Percentiles rank a stretch among this genome's conserved stretches.
Conservation (phyloP, 2,113 vertebrate species). For the Vimba vimba region DNA sequence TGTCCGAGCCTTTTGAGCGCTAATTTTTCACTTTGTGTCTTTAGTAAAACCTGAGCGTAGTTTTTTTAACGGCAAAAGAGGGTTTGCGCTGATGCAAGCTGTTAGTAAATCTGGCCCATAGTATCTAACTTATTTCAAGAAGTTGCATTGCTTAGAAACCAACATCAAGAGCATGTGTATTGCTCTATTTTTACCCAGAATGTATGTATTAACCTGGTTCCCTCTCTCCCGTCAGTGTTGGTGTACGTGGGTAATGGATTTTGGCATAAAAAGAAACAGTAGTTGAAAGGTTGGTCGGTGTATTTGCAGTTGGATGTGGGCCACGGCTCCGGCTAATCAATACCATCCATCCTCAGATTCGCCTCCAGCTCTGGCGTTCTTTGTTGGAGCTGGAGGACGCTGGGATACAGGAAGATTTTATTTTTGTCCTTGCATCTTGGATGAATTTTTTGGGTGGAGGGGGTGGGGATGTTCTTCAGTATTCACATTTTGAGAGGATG, state of each 20-base stretch:
- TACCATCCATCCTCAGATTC: constrained; percentile 27
- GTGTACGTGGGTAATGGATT: constrained; percentile 14
- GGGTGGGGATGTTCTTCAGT: constrained; percentile 15
- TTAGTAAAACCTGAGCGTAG: too few relatives aligned
- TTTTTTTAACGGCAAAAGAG: too few relatives aligned
- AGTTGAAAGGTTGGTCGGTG: background rate
- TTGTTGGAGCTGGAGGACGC: constrained; percentile 44
- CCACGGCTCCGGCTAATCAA: constrained; percentile 19
- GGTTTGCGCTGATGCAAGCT: too few relatives aligned
- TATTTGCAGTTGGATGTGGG: constrained; percentile 37
- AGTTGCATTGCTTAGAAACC: background rate
- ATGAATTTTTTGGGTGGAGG: constrained; percentile 20
- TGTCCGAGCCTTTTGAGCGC: too few relatives aligned
- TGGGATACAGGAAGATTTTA: constrained; percentile 20
- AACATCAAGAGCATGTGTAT: constrained; percentile 1
- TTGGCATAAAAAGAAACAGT: constrained; percentile 34
- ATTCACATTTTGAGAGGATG: background rate
- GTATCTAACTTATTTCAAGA: background rate
- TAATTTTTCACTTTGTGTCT: too few relatives aligned
- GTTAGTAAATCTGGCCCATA: too few relatives aligned
- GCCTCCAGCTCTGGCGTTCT: constrained; percentile 13
- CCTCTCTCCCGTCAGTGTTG: background rate
- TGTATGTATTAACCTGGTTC: constrained; percentile 17
- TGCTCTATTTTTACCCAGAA: constrained; percentile 21
- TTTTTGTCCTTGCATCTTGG: constrained; percentile 29